A percentile compares a stretch with the other conserved stretches of the same genome.
phyloP scores from a whole-genome alignment of 2,797 vertebrate species.

The Acipenser transmontanus region DNA sequence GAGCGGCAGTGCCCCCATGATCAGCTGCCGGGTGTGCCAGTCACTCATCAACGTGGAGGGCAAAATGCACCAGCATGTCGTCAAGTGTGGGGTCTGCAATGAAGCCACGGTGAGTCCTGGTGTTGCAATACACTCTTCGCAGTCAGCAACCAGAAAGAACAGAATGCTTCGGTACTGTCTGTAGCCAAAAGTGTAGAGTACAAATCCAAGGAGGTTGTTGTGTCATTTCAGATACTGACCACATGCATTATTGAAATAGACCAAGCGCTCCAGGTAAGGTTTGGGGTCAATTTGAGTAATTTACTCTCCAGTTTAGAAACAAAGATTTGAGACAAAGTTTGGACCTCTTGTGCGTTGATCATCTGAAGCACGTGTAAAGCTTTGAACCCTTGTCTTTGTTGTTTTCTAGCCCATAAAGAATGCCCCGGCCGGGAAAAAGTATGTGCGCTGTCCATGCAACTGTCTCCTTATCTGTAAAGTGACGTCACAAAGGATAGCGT shows the following conservation, averaged over 20 bases:
- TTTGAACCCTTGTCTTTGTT: neutral
- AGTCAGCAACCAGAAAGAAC: no score
- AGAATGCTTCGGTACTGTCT: no score
- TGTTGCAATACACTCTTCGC: neutral
- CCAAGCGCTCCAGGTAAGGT: no score
- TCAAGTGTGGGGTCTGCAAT: slow-evolving; percentile 87
- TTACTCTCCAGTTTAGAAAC: no score
- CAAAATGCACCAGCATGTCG: slow-evolving; percentile 73
- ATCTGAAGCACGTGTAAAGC: no score
- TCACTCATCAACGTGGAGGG: slow-evolving; percentile 84
- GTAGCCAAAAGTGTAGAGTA: no score
- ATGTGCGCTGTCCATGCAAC: slow-evolving; percentile 89
- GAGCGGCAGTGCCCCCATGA: slow-evolving; percentile 80
- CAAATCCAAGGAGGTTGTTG: no score
- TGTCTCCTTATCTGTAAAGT: slow-evolving; percentile 94
- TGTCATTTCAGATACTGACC: no score
- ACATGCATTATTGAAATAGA: no score
- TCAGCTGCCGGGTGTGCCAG: slow-evolving; percentile 86
- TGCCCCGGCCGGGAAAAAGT: slow-evolving; percentile 87
- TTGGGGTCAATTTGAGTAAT: no score
- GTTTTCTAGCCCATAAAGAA: slow-evolving; percentile 83
- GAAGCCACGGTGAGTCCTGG: slow-evolving; percentile 77
- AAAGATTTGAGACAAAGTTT: no score
- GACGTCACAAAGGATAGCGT: slow-evolving; percentile 87
- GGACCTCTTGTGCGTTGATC: no score